Percentiles rank a stretch among this genome's conserved stretches.
Evolutionary conservation across 2,888 invertebrate species (phyloP).

Genomic region (Bedellia somnulentella): DNA sequence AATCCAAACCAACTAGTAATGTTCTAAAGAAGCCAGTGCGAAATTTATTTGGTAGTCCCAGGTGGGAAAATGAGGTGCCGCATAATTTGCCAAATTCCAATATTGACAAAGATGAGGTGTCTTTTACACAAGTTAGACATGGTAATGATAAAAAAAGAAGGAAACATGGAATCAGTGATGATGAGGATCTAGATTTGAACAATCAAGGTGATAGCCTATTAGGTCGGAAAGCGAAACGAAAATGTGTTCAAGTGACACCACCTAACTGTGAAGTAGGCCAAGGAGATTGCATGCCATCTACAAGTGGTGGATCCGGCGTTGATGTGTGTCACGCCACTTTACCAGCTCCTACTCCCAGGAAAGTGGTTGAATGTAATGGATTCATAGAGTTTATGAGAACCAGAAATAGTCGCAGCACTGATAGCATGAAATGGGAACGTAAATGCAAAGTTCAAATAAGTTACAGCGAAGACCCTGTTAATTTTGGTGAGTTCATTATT

Average conservation of each 20-base stretch:
- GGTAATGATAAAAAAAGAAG: constrained; percentile 1
- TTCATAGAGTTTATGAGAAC: constrained; percentile 43
- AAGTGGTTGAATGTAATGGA: constrained; percentile 48
- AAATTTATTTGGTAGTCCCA: constrained; percentile 32
- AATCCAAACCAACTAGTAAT: constrained; percentile 17
- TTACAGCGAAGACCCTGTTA: constrained; percentile 55
- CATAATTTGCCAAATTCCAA: no score
- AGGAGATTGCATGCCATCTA: constrained; percentile 49
- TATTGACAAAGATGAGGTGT: constrained; percentile 6
- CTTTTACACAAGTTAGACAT: background rate
- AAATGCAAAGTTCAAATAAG: constrained; percentile 66
- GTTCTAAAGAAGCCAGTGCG: constrained; percentile 21
- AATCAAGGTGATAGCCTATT: constrained; percentile 32
- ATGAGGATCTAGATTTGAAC: constrained; percentile 17
- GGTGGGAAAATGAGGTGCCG: constrained; percentile 34
- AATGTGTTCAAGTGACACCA: constrained; percentile 34
- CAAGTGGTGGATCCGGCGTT: constrained; percentile 31
- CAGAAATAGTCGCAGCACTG: constrained; percentile 30
- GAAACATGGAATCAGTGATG: background rate
- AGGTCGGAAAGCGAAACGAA: constrained; percentile 21
- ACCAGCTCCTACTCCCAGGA: constrained; percentile 38
- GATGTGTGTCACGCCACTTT: constrained; percentile 35
- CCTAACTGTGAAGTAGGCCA: constrained; percentile 42
- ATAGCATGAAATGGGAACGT: constrained; percentile 60
- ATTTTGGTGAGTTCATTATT: constrained; percentile 59